phyloP scores from a whole-genome alignment of 2,113 vertebrate species.

The Nibea albiflora region DNA sequence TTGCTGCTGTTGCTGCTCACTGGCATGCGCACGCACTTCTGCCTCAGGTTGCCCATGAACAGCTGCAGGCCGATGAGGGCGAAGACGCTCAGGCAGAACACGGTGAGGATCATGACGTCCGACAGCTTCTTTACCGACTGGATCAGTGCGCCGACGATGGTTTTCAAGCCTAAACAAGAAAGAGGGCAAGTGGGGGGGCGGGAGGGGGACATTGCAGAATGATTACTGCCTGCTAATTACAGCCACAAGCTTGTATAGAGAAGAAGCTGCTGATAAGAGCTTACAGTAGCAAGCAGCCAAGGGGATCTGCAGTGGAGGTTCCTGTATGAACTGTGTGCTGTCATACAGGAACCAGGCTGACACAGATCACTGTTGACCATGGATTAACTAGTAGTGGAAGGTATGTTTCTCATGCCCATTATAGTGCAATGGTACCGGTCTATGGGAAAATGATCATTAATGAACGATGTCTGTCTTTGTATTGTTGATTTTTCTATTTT shows the following conservation, averaged over 20 bases:
- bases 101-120: constrained; percentile 98
- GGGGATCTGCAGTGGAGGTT: constrained; percentile 48
- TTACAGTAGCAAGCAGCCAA: constrained; percentile 56
- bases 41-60: constrained; percentile 95
- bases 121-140: constrained; percentile 99
- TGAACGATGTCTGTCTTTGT: background rate
- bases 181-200: constrained; percentile 2
- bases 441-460: constrained; percentile 4
- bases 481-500: background rate
- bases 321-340: constrained; percentile 47
- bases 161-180: constrained; percentile 90
- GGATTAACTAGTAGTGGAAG: constrained; percentile 25
- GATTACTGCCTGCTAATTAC: constrained; percentile 51
- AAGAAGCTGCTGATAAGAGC: constrained; percentile 39
- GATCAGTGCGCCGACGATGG: constrained; percentile 96
- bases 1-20: constrained; percentile 14
- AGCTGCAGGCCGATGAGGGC: constrained; percentile 96
- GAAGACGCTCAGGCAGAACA: constrained; percentile 98
- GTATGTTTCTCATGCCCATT: constrained; percentile 1
- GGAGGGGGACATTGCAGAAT: constrained; percentile 29
- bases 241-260: constrained; percentile 27
- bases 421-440: constrained; percentile 13
- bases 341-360: constrained; percentile 62
- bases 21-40: constrained; percentile 89
- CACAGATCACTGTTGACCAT: constrained; percentile 36